Percentiles rank a stretch among this genome's conserved stretches.
Conservation (phyloP, 2,888 invertebrate genomes). For the Pachymerium ferrugineum region DNA sequence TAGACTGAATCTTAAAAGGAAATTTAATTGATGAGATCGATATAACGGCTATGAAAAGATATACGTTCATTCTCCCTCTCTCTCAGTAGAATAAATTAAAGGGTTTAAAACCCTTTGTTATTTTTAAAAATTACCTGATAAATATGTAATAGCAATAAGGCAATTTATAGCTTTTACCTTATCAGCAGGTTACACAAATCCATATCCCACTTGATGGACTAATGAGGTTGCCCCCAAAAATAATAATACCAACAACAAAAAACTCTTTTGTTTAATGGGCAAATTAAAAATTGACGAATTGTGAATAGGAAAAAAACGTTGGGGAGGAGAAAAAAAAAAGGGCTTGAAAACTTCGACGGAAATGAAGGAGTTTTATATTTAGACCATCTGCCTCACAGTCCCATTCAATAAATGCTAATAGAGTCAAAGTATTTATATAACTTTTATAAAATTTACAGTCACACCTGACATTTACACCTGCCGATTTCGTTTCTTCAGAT, state of each 20-base stretch:
- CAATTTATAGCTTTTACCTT: neutral
- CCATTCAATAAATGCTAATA: conserved; percentile 1
- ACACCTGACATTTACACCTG: neutral
- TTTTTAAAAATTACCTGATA: too few relatives aligned
- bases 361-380: neutral
- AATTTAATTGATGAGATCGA: too few relatives aligned
- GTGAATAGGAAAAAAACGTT: neutral
- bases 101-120: too few relatives aligned
- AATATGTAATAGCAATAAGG: neutral
- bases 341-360: neutral
- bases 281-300: neutral
- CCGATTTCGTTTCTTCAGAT: neutral
- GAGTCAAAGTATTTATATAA: neutral
- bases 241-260: neutral
- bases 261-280: too few relatives aligned
- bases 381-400: neutral
- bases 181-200: neutral
- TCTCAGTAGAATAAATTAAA: too few relatives aligned
- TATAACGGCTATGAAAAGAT: too few relatives aligned
- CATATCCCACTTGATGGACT: neutral
- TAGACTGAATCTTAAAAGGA: too few relatives aligned
- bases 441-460: neutral
- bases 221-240: neutral
- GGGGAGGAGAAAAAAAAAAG: neutral
- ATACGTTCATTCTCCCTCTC: too few relatives aligned